A percentile compares a stretch with the other conserved stretches of the same genome.
phyloP scores from a whole-genome alignment of 1,140 invertebrate species.

The Drosophila tristis region DNA sequence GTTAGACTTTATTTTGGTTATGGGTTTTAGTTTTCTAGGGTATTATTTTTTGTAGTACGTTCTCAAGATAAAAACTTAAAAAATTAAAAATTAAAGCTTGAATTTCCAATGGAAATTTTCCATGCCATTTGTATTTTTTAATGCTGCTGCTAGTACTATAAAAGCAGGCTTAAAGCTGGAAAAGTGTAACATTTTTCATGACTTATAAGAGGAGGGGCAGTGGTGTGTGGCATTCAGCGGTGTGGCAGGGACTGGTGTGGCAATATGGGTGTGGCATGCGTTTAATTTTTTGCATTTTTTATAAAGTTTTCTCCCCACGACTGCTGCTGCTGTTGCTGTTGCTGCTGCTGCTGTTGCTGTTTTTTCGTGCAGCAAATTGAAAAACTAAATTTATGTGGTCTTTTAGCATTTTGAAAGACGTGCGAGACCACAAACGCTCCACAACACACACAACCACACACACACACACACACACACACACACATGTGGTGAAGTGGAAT shows the following conservation, averaged over 20 bases:
- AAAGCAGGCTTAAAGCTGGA: too few species aligned
- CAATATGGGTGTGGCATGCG: constrained; percentile 55
- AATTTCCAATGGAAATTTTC: too few species aligned
- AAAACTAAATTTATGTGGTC: constrained; percentile 75
- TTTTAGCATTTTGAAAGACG: constrained; percentile 64
- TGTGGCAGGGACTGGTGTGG: constrained; percentile 9
- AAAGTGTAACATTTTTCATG: too few species aligned
- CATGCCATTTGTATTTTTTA: background rate
- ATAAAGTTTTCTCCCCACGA: constrained; percentile 35
- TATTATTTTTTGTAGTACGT: too few species aligned
- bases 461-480: background rate
- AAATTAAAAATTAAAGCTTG: too few species aligned
- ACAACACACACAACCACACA: constrained; percentile 15
- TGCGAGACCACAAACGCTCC: constrained; percentile 25
- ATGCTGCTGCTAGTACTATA: too few species aligned
- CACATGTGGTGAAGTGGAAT: background rate
- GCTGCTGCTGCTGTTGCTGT: constrained; percentile 38
- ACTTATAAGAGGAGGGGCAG: background rate
- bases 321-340: constrained; percentile 28
- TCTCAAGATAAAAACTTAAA: too few species aligned
- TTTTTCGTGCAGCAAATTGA: constrained; percentile 69
- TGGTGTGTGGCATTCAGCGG: constrained; percentile 3
- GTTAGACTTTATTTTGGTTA: too few species aligned
- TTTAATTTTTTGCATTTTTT: constrained; percentile 69
- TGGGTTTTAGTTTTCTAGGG: background rate